Conservation (phyloP, 1,140 invertebrate species). For the Drosophila tristis region DNA sequence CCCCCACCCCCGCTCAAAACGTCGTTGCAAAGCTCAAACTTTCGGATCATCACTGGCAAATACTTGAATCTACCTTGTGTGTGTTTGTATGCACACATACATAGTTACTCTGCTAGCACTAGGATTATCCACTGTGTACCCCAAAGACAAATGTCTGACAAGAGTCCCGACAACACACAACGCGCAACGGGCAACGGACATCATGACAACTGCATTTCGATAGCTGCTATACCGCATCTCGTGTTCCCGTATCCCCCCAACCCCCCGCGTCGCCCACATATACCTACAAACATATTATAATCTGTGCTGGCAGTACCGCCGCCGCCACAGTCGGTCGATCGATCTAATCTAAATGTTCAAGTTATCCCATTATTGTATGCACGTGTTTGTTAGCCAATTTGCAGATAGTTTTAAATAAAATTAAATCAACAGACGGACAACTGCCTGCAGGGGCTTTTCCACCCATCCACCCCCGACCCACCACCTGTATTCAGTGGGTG, state of each 20-base stretch:
- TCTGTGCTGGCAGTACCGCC: slow-evolving; percentile 9
- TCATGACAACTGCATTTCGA: slow-evolving; percentile 37
- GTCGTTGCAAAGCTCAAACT: slow-evolving; percentile 6
- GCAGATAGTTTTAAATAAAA: slow-evolving; percentile 46
- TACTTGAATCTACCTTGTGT: slow-evolving; percentile 27
- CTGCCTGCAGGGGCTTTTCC: not conserved
- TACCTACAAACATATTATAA: not conserved
- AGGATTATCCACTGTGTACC: slow-evolving; percentile 1
- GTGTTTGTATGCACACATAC: not conserved
- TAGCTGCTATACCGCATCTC: slow-evolving; percentile 24
- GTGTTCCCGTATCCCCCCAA: not conserved
- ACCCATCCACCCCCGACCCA: not conserved
- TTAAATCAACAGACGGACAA: slow-evolving; percentile 29
- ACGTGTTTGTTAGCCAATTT: slow-evolving; percentile 54
- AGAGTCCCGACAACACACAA: slow-evolving; percentile 27
- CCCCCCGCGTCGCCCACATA: not conserved
- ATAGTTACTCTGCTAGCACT: not conserved
- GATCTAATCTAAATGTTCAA: slow-evolving; percentile 14
- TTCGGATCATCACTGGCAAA: not conserved
- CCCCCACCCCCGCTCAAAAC: too few relatives aligned
- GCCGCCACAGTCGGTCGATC: slow-evolving; percentile 11
- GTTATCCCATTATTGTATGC: slow-evolving; percentile 41
- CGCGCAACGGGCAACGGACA: not conserved
- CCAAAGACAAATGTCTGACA: slow-evolving; percentile 44
- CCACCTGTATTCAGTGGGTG: slow-evolving; percentile 8